A percentile compares a stretch with the other conserved stretches of the same genome.
phyloP scores from a whole-genome alignment of 2,888 invertebrate genomes.

The Xylota sylvarum region DNA sequence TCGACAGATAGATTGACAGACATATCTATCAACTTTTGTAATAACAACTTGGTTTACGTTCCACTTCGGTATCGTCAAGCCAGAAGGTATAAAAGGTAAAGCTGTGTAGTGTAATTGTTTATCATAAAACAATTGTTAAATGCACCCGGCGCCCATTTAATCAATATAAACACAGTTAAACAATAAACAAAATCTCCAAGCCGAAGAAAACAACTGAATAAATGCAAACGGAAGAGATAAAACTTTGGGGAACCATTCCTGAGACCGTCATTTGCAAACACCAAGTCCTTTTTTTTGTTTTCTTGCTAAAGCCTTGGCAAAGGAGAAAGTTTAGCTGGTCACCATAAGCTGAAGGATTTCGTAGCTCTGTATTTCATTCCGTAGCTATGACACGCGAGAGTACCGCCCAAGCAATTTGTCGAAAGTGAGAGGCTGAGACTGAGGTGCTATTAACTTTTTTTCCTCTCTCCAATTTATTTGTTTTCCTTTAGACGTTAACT shows the following conservation, averaged over 20 bases:
- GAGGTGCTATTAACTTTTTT: constrained; percentile 20
- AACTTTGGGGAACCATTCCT: constrained; percentile 26
- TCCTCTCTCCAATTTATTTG: constrained; percentile 17
- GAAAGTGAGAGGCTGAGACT: background rate
- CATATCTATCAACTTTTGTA: too few relatives aligned
- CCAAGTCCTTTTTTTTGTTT: background rate
- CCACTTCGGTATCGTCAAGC: too few relatives aligned
- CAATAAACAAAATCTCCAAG: constrained; percentile 7
- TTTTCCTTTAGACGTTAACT: background rate
- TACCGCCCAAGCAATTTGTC: constrained; percentile 9
- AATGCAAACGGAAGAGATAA: constrained; percentile 28
- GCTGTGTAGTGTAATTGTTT: too few relatives aligned
- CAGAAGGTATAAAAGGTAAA: too few relatives aligned
- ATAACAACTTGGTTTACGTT: too few relatives aligned
- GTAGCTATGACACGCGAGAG: background rate
- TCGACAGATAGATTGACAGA: too few relatives aligned
- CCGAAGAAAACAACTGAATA: constrained; percentile 8
- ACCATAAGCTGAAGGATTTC: constrained; percentile 40
- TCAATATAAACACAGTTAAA: constrained; percentile 42
- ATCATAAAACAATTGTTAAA: background rate
- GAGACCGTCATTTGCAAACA: constrained; percentile 40
- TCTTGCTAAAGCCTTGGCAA: background rate
- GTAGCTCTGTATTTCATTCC: background rate
- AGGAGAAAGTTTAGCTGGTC: constrained; percentile 40
- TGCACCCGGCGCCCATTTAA: background rate